These are phyloP conservation scores for Phymatocera aterrima DNA, from an alignment of 2,888 invertebrate species.

Conservation along the genomic window DNA sequence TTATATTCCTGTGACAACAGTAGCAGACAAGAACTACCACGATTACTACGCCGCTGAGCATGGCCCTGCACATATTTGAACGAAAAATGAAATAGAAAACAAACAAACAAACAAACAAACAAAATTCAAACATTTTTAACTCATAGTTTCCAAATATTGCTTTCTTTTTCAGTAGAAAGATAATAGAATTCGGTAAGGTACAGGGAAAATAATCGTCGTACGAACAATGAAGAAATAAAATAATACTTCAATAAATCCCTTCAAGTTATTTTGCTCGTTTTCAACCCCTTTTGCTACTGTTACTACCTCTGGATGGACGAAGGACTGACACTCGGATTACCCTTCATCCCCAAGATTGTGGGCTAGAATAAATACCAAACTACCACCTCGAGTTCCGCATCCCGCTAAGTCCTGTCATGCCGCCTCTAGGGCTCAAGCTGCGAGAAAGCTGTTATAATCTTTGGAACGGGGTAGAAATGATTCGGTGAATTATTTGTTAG, in stretches of 20 bases:
- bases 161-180: too few species aligned
- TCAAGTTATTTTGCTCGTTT: not conserved
- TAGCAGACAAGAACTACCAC: slow-evolving; percentile 87
- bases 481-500: not conserved
- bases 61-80: slow-evolving; percentile 85
- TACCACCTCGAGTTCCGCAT: not conserved
- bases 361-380: not conserved
- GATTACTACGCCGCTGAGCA: slow-evolving; percentile 86
- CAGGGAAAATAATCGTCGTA: not conserved
- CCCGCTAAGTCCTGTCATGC: not conserved
- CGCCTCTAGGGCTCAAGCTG: not conserved
- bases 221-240: not conserved
- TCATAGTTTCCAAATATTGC: too few species aligned
- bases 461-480: not conserved
- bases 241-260: not conserved
- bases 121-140: not conserved
- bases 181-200: too few species aligned
- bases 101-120: not conserved
- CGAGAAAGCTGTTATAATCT: not conserved
- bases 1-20: slow-evolving; percentile 81
- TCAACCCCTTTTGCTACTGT: not conserved
- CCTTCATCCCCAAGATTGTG: not conserved
- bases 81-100: slow-evolving; percentile 45
- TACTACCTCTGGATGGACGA: not conserved
- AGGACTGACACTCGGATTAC: slow-evolving; percentile 1